These are phyloP conservation scores for Basileuterus tristriatus DNA, from an alignment of 2,797 vertebrate species.

Conservation along the genomic window DNA sequence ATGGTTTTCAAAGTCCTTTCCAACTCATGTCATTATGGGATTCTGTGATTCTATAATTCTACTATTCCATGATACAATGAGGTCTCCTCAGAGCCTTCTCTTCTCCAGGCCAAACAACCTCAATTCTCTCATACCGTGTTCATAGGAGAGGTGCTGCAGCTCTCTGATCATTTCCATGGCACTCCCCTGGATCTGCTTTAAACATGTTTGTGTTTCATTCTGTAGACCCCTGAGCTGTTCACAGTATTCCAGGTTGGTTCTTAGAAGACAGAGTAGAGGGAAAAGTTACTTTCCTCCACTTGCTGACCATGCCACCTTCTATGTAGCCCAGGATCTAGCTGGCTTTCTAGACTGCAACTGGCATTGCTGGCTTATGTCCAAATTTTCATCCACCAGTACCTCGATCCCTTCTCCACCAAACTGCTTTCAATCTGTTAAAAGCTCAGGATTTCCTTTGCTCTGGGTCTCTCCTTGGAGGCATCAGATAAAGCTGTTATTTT, in stretches of 20 bases:
- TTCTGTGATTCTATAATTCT: background rate
- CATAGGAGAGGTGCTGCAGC: background rate
- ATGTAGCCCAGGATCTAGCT: fast-evolving
- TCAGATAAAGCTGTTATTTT: background rate
- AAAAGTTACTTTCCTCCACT: background rate
- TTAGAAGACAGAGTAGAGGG: background rate
- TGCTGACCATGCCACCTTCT: background rate
- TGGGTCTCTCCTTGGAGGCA: background rate
- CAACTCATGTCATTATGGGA: background rate
- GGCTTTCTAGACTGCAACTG: background rate
- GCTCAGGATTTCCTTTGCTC: background rate
- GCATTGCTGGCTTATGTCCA: background rate
- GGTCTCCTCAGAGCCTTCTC: background rate
- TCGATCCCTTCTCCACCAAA: background rate
- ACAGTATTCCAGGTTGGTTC: background rate
- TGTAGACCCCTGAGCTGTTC: background rate
- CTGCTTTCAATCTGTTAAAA: background rate
- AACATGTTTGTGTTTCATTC: background rate
- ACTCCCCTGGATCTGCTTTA: background rate
- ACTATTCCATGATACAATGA: background rate
- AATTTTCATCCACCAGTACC: background rate
- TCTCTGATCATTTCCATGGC: fast-evolving
- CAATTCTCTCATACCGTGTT: background rate
- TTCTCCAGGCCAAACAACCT: background rate
- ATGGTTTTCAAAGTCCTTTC: background rate